These are phyloP conservation scores for Brachylomia viminalis DNA, from an alignment of 2,888 invertebrate genomes.

Conservation along the genomic window DNA sequence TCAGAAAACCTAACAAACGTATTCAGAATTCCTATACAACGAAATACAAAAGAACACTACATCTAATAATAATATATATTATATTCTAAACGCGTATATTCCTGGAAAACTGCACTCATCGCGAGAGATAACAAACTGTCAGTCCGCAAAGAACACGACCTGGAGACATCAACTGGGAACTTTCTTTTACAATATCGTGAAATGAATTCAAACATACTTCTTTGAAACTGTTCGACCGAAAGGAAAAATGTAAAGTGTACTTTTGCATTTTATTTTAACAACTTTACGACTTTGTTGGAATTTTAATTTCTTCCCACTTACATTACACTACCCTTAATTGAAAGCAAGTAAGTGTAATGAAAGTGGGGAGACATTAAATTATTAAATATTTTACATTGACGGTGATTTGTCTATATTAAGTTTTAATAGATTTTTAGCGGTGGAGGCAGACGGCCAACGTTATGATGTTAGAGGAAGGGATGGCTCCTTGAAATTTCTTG, in stretches of 20 bases:
- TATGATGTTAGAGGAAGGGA: neutral
- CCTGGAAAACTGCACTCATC: conserved; percentile 18
- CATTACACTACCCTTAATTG: no score
- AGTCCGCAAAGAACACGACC: conserved; percentile 11
- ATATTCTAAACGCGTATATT: conserved; percentile 26
- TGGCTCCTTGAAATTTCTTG: neutral
- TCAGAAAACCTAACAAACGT: neutral
- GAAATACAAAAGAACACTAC: neutral
- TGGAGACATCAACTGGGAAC: conserved; percentile 27
- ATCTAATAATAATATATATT: conserved; percentile 14
- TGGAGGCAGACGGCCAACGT: accelerated
- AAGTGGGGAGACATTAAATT: neutral
- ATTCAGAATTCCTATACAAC: neutral
- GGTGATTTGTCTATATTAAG: neutral
- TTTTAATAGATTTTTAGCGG: neutral
- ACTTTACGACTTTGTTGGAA: conserved; percentile 28
- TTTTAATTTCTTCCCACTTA: conserved; percentile 8
- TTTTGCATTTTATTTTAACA: conserved; percentile 46
- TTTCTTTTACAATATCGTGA: conserved; percentile 42
- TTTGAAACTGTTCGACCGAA: conserved; percentile 28
- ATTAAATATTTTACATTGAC: neutral
- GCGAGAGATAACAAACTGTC: conserved; percentile 21
- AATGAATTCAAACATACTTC: conserved; percentile 52
- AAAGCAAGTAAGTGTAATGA: neutral
- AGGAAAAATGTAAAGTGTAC: conserved; percentile 39